These are phyloP conservation scores for Leucoptera coffeella DNA, from an alignment of 2,888 invertebrate genomes.

Conservation along the genomic window DNA sequence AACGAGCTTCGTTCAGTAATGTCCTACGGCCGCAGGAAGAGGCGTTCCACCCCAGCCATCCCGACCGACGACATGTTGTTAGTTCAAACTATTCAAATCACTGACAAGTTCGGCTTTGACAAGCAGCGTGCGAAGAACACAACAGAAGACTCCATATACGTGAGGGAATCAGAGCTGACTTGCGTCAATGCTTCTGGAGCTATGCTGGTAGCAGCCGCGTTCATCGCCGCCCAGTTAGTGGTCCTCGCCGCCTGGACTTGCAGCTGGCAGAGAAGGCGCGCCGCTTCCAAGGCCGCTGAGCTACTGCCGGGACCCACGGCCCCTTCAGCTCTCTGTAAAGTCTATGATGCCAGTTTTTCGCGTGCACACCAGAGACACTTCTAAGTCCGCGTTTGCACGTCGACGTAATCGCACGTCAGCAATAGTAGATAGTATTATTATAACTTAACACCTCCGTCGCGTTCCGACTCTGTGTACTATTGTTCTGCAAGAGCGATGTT, in stretches of 20 bases:
- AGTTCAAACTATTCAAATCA: conserved; percentile 87
- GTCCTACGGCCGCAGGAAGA: conserved; percentile 77
- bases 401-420: conserved; percentile 39
- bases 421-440: conserved; percentile 41
- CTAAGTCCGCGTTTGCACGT: conserved; percentile 25
- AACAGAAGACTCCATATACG: conserved; percentile 66
- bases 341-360: conserved; percentile 81
- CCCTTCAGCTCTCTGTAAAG: conserved; percentile 67
- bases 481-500: conserved; percentile 14
- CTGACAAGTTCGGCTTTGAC: conserved; percentile 86
- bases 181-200: conserved; percentile 77
- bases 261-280: conserved; percentile 76
- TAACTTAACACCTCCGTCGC: conserved; percentile 43
- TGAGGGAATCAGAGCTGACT: conserved; percentile 55
- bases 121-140: conserved; percentile 58
- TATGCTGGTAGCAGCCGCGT: conserved; percentile 78
- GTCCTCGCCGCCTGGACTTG: conserved; percentile 85
- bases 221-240: conserved; percentile 80
- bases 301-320: conserved; percentile 59
- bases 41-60: conserved; percentile 57
- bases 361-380: conserved; percentile 61
- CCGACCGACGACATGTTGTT: conserved; percentile 75
- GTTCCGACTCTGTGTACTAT: conserved; percentile 23
- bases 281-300: conserved; percentile 59
- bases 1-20: conserved; percentile 77